A percentile compares a stretch with the other conserved stretches of the same genome.
Conservation (phyloP, 2,797 vertebrate species). For the Novumbra hubbsi region DNA sequence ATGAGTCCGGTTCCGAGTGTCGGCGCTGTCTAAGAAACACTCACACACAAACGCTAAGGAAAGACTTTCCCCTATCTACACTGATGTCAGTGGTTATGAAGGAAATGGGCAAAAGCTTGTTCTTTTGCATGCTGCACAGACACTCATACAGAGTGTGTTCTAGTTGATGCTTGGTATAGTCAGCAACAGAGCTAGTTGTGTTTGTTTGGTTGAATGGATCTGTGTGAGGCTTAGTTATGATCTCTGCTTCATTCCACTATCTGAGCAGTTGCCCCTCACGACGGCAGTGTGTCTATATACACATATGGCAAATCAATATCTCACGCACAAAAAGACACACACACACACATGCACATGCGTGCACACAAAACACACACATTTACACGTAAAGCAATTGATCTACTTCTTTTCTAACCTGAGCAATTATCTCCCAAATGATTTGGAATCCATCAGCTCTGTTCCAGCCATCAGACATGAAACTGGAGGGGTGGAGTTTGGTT, state of each 20-base stretch:
- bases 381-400: conserved; percentile 65
- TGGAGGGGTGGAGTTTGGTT: conserved; percentile 38
- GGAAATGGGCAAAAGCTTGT: too few species aligned
- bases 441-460: conserved; percentile 63
- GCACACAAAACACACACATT: conserved; percentile 26
- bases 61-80: too few species aligned
- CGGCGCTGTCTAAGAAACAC: not conserved
- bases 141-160: not conserved
- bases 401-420: conserved; percentile 52
- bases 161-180: too few species aligned
- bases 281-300: conserved; percentile 4
- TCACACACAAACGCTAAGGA: too few species aligned
- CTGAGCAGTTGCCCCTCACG: conserved; percentile 14
- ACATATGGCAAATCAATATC: conserved; percentile 25
- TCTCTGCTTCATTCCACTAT: not conserved
- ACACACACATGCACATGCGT: not conserved
- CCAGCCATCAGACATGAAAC: conserved; percentile 55
- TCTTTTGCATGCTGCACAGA: too few species aligned
- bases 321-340: conserved; percentile 18
- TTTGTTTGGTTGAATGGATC: too few species aligned
- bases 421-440: conserved; percentile 78
- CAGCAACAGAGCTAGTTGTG: too few species aligned
- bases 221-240: too few species aligned
- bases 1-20: not conserved
- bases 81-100: too few species aligned